Evolutionary conservation across 2,797 vertebrate genomes (phyloP), one percentile per base, ranked within the genome.

Genomic region (Enteromius fasciolatus): DNA sequence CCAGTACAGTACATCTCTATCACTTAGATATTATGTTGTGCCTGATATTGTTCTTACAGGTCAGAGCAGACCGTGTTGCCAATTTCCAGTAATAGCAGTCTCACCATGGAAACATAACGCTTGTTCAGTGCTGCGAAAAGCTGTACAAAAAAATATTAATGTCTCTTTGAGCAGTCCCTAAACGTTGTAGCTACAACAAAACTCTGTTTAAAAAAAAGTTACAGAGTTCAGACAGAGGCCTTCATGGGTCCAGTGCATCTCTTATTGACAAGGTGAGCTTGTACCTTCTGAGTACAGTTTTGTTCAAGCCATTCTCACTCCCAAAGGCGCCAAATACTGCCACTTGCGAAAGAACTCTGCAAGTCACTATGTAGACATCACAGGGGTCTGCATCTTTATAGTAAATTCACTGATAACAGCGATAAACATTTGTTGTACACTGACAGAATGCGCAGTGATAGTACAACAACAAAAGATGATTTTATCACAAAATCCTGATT

Each of bases 251-350:
- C 33, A 59, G 68, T 5, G 61, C 14, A 63, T 81, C 25, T 72
- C 64, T 69, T 79, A 69, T 79, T 69, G 77, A 79, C 33, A 41
- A 25, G 52, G 73, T 36, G 18, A 61, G 39, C 67, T 54, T 74
- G 70, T 54, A 74, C 46, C 28, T 74, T 54, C 70, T 18, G 33
- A 66, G 76, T 82, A 83, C 88, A 87, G 85, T 87, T 89, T 85
- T 87, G 87, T 91, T 87, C 87, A 86, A 91, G 52, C 33, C n/a
- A 3, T 41, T 59, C n/a, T 75, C 20, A 39, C 33, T 59, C 73
- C 52, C 73, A 59, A n/a, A 18, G 18, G 33, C n/a, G 4, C 17
- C 52, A 41, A 59, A 59, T 41, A 59, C 20, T 10, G 14, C 18
- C 1, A 4, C 73, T 75, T 75, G n/a, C 1, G n/a, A 39, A 41